Evolutionary conservation across 2,113 vertebrate species (phyloP).

Genomic region (Thymallus thymallus): DNA sequence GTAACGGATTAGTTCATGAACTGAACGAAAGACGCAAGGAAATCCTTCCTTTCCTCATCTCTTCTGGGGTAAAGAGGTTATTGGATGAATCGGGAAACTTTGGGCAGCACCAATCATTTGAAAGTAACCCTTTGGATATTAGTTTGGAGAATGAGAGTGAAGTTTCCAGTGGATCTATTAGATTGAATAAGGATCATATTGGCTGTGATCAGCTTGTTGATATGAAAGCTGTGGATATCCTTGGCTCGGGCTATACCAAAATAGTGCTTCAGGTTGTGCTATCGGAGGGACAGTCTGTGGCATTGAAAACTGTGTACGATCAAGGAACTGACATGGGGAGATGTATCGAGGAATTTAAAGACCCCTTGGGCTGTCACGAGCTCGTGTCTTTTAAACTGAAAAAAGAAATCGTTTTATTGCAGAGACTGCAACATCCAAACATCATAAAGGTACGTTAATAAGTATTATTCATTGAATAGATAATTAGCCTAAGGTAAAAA

Average conservation of each 20-base stretch:
- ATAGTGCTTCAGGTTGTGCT: slow-evolving; percentile 66
- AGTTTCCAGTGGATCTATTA: slow-evolving; percentile 39
- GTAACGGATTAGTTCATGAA: slow-evolving; percentile 58
- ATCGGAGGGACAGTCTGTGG: slow-evolving; percentile 58
- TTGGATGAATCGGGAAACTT: not conserved
- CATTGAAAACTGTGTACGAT: slow-evolving; percentile 79
- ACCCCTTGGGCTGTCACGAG: slow-evolving; percentile 68
- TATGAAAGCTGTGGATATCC: slow-evolving; percentile 63
- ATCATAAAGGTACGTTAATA: slow-evolving; percentile 74
- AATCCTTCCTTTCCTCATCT: slow-evolving; percentile 64
- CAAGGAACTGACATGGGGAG: slow-evolving; percentile 81
- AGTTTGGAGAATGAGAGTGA: slow-evolving; percentile 49
- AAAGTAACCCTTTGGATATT: slow-evolving; percentile 28
- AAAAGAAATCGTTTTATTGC: slow-evolving; percentile 83
- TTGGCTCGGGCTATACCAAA: slow-evolving; percentile 80
- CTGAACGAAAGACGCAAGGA: slow-evolving; percentile 69
- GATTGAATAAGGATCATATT: slow-evolving; percentile 52
- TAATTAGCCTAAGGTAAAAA: too few relatives aligned
- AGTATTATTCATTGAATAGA: not conserved
- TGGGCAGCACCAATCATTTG: not conserved
- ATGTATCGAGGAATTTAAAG: slow-evolving; percentile 77
- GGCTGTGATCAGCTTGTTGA: slow-evolving; percentile 74
- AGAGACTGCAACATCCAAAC: slow-evolving; percentile 78
- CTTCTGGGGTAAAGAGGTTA: not conserved
- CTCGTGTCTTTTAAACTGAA: slow-evolving; percentile 83